Percentiles rank a stretch among this genome's conserved stretches.
These are phyloP conservation scores for Brachionus rotundiformis DNA, from an alignment of 1,140 invertebrate genomes.

Conservation along the genomic window DNA sequence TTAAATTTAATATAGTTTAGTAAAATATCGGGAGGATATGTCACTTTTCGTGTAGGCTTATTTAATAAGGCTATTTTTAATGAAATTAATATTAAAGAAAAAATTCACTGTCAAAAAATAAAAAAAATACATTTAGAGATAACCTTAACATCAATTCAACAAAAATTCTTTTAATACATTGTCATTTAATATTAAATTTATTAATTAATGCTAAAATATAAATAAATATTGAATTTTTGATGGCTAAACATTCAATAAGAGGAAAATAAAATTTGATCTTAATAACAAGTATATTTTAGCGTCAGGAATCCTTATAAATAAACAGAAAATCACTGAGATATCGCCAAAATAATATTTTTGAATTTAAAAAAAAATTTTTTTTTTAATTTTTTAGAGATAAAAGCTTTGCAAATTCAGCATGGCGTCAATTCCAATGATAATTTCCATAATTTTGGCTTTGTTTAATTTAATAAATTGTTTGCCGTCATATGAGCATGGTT, in stretches of 20 bases:
- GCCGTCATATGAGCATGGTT: neutral
- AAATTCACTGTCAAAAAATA: neutral
- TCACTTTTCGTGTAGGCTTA: neutral
- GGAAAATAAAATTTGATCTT: neutral
- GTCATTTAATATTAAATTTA: neutral
- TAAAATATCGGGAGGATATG: neutral
- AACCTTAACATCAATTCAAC: too few relatives aligned
- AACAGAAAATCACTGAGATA: too few relatives aligned
- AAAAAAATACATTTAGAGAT: too few relatives aligned
- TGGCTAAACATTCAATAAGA: neutral
- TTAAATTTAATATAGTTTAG: neutral
- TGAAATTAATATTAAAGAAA: neutral
- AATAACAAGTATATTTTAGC: neutral
- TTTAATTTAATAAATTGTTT: neutral
- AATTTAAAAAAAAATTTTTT: neutral
- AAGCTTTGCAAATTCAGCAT: neutral
- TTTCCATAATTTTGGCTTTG: neutral
- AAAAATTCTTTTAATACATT: neutral
- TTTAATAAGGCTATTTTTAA: neutral
- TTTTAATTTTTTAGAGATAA: neutral
- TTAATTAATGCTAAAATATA: constrained; percentile 4
- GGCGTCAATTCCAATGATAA: neutral
- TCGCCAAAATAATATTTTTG: neutral
- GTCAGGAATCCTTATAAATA: neutral
- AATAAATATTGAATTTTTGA: constrained; percentile 12